These are phyloP conservation scores for Dasysyrphus tricinctus DNA, from an alignment of 2,888 invertebrate genomes.

Conservation along the genomic window DNA sequence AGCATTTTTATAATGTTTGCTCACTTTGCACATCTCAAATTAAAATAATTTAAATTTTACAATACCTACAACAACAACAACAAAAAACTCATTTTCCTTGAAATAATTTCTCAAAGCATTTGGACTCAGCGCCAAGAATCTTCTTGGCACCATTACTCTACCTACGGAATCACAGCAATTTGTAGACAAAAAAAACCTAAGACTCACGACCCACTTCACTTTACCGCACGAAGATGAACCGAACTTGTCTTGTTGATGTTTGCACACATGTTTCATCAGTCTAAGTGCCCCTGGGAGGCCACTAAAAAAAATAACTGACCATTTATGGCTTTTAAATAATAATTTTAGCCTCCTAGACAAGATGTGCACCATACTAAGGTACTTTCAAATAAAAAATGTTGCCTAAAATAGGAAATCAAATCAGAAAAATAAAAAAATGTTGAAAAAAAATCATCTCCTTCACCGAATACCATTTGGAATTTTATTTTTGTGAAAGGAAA, in stretches of 20 bases:
- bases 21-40: conserved; percentile 39
- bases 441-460: conserved; percentile 9
- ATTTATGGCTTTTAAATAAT: conserved; percentile 37
- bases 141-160: conserved; percentile 42
- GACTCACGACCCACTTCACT: conserved; percentile 34
- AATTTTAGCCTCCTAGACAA: conserved; percentile 26
- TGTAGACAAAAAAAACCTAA: conserved; percentile 21
- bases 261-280: conserved; percentile 49
- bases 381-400: conserved; percentile 45
- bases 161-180: neutral
- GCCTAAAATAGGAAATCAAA: conserved; percentile 51
- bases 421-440: conserved; percentile 14
- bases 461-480: conserved; percentile 22
- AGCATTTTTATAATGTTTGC: conserved; percentile 15
- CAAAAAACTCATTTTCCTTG: conserved; percentile 56
- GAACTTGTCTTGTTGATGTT: conserved; percentile 50
- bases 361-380: conserved; percentile 7
- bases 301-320: conserved; percentile 32
- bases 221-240: conserved; percentile 32
- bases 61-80: too few relatives aligned
- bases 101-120: conserved; percentile 55
- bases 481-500: conserved; percentile 69
- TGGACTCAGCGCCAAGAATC: conserved; percentile 58
- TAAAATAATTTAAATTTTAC: conserved; percentile 13
- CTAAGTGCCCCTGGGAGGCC: conserved; percentile 50